These are phyloP conservation scores for Archips crataeganus DNA, from an alignment of 2,888 invertebrate species.

Conservation along the genomic window DNA sequence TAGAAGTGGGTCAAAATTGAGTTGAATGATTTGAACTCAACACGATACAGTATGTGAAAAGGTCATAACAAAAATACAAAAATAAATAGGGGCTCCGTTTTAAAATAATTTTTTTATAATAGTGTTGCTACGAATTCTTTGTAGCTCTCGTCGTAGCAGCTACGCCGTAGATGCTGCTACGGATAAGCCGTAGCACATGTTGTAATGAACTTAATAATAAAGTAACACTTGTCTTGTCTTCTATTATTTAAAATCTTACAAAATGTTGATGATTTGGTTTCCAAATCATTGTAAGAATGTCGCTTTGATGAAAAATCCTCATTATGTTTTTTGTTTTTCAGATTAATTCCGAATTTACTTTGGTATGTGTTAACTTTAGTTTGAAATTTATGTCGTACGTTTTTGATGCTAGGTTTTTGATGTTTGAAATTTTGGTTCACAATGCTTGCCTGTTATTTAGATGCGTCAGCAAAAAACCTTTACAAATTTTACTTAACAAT, in stretches of 20 bases:
- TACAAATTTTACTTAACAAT: no score
- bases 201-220: neutral
- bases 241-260: no score
- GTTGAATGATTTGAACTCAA: no score
- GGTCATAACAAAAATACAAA: no score
- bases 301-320: conserved; percentile 4
- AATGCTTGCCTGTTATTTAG: neutral
- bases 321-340: conserved; percentile 27
- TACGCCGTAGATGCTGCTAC: conserved; percentile 17
- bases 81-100: neutral
- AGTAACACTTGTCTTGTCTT: no score
- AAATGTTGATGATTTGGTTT: neutral
- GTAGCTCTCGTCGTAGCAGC: conserved; percentile 4
- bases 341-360: conserved; percentile 28
- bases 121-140: neutral
- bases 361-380: conserved; percentile 28
- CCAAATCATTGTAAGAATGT: neutral
- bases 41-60: no score
- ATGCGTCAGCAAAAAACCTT: no score
- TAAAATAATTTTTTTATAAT: neutral
- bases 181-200: neutral
- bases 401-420: neutral
- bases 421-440: neutral
- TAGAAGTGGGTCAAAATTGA: no score
- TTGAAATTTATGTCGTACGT: conserved; percentile 13